Conservation (phyloP, 2,888 invertebrate genomes). For the Ernsta delagoae region DNA sequence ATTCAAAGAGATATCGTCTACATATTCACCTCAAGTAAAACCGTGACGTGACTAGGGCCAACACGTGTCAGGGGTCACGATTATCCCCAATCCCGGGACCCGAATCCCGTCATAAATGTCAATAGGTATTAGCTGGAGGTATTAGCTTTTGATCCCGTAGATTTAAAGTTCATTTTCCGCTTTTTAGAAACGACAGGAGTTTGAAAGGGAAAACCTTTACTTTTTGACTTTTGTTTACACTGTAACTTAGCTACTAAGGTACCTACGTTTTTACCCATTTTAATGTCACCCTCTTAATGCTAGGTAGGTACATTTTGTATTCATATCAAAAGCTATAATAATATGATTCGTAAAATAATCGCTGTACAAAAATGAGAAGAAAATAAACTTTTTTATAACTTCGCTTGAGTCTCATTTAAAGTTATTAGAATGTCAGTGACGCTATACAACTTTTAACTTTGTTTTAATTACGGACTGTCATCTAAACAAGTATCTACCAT, state of each 20-base stretch:
- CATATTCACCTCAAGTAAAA: not conserved
- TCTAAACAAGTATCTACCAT: not conserved
- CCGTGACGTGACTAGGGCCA: not conserved
- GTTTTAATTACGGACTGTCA: not conserved
- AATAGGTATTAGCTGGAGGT: not conserved
- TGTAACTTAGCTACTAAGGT: no score
- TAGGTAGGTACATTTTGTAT: no score
- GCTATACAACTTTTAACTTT: not conserved
- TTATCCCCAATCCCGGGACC: not conserved
- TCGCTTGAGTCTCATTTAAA: not conserved
- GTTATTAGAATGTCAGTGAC: not conserved
- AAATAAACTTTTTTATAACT: no score
- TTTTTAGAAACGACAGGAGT: not conserved
- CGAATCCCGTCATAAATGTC: not conserved
- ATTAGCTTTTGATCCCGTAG: constrained; percentile 1
- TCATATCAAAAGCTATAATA: no score
- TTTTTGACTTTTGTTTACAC: not conserved
- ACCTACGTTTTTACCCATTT: no score
- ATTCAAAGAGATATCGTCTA: not conserved
- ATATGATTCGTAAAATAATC: no score
- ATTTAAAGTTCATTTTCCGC: not conserved
- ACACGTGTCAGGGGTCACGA: not conserved
- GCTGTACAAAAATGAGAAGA: no score
- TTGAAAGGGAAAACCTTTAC: not conserved
- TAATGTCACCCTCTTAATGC: no score